Percentiles rank a stretch among this genome's conserved stretches.
Evolutionary conservation across 2,888 invertebrate species (phyloP).

Genomic region (Aporophyla nigra): DNA sequence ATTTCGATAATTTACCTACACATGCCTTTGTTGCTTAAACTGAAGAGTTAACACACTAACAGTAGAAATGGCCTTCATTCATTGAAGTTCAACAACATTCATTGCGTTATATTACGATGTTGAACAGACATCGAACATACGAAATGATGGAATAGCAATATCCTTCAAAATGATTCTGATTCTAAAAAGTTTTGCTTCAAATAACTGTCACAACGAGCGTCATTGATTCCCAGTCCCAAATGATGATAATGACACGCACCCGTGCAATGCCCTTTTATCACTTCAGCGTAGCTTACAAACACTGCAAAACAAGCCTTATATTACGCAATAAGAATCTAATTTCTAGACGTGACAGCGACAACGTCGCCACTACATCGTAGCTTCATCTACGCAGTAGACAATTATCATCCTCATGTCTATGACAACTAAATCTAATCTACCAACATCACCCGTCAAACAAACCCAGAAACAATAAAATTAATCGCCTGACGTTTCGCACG

Average conservation of each 20-base stretch:
- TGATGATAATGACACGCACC: neutral
- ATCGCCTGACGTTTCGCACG: constrained; percentile 67
- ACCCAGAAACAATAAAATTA: constrained; percentile 72
- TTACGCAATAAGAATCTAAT: neutral
- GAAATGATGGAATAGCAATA: too few species aligned
- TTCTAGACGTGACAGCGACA: neutral
- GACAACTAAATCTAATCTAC: constrained; percentile 51
- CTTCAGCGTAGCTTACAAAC: neutral
- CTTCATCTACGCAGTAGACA: constrained; percentile 24
- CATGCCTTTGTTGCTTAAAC: too few species aligned
- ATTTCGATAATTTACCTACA: neutral
- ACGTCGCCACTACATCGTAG: neutral
- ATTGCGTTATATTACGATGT: too few species aligned
- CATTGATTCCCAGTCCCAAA: neutral
- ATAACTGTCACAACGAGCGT: too few species aligned
- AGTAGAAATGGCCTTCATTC: too few species aligned
- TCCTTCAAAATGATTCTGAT: too few species aligned
- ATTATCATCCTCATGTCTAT: constrained; percentile 13
- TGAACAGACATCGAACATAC: too few species aligned
- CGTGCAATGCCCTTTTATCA: neutral
- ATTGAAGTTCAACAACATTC: too few species aligned
- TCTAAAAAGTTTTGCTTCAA: too few species aligned
- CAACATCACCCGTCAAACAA: constrained; percentile 52
- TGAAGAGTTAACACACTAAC: too few species aligned
- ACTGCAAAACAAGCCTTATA: neutral